A percentile compares a stretch with the other conserved stretches of the same genome.
Evolutionary conservation across 2,797 vertebrate genomes (phyloP).

Genomic region (Pseudochirops corinnae): DNA sequence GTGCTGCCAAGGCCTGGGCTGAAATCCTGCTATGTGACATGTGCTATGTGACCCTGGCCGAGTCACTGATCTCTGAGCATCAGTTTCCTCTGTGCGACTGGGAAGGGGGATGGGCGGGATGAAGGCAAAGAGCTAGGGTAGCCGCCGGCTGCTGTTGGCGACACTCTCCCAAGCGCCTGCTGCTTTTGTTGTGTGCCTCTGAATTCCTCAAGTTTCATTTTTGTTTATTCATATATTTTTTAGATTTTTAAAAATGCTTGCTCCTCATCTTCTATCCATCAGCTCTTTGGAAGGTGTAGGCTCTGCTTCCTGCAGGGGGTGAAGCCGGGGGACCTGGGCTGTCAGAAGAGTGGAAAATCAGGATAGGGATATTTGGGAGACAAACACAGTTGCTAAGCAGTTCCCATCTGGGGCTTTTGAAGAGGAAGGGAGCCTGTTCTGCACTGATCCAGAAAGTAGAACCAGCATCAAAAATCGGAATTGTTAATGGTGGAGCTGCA

Average conservation of each 20-base stretch:
- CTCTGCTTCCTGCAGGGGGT: not conserved
- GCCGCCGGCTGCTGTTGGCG: not conserved
- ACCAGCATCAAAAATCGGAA: not conserved
- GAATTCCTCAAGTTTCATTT: not conserved
- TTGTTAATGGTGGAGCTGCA: not conserved
- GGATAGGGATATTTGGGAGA: not conserved
- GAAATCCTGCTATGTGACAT: no score
- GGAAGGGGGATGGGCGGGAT: not conserved
- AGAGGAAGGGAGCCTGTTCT: not conserved
- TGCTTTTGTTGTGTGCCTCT: not conserved
- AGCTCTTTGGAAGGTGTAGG: not conserved
- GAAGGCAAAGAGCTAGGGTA: not conserved
- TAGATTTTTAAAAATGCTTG: not conserved
- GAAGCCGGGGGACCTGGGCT: not conserved
- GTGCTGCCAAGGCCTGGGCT: not conserved
- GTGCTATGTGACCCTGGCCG: not conserved
- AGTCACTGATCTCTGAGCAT: not conserved
- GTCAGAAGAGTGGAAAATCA: not conserved
- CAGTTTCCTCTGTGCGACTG: not conserved
- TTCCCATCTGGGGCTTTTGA: not conserved
- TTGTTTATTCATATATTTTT: not conserved
- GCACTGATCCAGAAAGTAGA: not conserved
- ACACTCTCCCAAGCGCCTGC: not conserved
- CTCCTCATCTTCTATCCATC: not conserved
- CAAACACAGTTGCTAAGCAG: not conserved